A percentile compares a stretch with the other conserved stretches of the same genome.
These are phyloP conservation scores for Fissipunctia ypsillon DNA, from an alignment of 2,888 invertebrate species.

Conservation along the genomic window DNA sequence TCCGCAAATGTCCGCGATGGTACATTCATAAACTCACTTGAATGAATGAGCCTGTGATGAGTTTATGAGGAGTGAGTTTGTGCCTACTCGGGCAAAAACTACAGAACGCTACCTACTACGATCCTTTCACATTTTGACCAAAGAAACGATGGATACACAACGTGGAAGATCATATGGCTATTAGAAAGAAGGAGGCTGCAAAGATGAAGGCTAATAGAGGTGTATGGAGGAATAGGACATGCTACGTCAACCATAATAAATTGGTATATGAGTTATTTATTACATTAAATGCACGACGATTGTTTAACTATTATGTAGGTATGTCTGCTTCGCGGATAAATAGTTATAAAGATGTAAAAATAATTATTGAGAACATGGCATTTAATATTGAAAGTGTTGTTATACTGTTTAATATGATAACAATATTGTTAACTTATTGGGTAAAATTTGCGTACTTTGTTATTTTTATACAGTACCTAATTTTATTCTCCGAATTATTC, in stretches of 20 bases:
- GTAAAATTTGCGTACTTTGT: background rate
- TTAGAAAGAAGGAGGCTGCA: background rate
- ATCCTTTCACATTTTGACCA: background rate
- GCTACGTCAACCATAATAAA: background rate
- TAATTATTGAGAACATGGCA: background rate
- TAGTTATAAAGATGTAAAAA: background rate
- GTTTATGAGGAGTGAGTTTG: too few species aligned
- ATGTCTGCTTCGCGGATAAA: background rate
- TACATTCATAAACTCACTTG: too few species aligned
- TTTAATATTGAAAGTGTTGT: background rate
- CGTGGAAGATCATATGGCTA: background rate
- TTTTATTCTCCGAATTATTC: background rate
- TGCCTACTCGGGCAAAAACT: too few species aligned
- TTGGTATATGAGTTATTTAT: background rate
- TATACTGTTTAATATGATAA: background rate
- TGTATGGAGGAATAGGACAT: background rate
- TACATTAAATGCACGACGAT: background rate
- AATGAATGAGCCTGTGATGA: too few species aligned
- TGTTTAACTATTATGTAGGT: background rate
- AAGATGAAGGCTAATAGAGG: background rate
- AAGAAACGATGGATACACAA: background rate
- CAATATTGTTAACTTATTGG: background rate
- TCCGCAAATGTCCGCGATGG: too few species aligned
- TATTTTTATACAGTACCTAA: background rate
- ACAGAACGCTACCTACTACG: too few species aligned